A percentile compares a stretch with the other conserved stretches of the same genome.
phyloP scores from a whole-genome alignment of 2,888 invertebrate species.

The Mimumesa dahlbomi region DNA sequence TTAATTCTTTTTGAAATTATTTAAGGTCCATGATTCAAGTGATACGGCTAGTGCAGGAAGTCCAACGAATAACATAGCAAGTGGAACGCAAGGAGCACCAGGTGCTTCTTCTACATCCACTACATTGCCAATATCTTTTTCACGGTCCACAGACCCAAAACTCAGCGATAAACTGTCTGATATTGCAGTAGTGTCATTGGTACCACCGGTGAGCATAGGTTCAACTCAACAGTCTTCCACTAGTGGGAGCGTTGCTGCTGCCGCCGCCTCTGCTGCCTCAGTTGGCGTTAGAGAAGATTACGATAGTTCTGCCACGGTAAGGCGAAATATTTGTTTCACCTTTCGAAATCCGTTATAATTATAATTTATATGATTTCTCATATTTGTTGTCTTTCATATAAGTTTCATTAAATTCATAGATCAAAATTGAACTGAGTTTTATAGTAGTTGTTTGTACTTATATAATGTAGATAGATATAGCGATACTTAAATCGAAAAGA shows the following conservation, averaged over 20 bases:
- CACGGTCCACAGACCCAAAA: constrained; percentile 71
- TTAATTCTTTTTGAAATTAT: background rate
- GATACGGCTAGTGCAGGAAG: constrained; percentile 86
- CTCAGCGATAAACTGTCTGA: constrained; percentile 71
- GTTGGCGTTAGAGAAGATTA: constrained; percentile 82
- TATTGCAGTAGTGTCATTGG: constrained; percentile 72
- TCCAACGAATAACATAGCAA: constrained; percentile 77
- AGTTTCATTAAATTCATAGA: no score
- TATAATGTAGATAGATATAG: no score
- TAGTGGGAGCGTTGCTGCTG: constrained; percentile 60
- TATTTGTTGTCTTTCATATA: no score
- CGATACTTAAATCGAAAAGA: no score
- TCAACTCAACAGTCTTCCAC: constrained; percentile 72
- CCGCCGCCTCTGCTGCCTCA: no score
- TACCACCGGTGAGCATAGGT: constrained; percentile 70
- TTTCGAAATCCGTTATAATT: no score
- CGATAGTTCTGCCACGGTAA: constrained; percentile 83
- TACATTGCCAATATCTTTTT: constrained; percentile 67
- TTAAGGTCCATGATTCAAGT: constrained; percentile 84
- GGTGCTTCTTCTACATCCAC: constrained; percentile 62
- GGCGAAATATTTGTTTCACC: constrained; percentile 44
- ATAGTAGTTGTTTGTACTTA: no score
- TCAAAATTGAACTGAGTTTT: no score
- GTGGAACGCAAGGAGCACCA: constrained; percentile 69
- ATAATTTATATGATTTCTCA: no score